Base-by-base conservation (phyloP, 2,113 vertebrate genomes). In the Ochotona curzoniae region DNA sequence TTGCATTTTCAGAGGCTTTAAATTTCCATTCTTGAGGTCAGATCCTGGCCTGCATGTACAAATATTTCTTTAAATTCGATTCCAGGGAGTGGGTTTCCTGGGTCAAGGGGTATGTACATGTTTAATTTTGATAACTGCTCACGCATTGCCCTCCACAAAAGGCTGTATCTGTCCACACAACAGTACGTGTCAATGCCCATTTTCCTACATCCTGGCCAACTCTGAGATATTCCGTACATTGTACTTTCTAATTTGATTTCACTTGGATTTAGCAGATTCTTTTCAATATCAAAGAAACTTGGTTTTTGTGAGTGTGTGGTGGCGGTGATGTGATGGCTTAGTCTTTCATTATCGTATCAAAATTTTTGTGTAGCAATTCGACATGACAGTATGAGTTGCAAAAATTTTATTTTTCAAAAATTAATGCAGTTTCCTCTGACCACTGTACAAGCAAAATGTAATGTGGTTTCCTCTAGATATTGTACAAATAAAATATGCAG, bases 101-200 rank as follows among this genome's bases (percentile, higher is more conserved):
- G 85, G 92, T 87, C 85, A 95, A 88, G 51, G 78, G 82, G 17
- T 84, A 94, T 64, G 88, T 95, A 90, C 95, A 88, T 95, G 96
- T 96, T 95, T 96, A 93, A 90, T 90, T 94, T 93, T 96, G 96
- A 94, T 96, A 97, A 96, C 82, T 78, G 35, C 54, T 96, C 64
- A 93, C 82, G 78, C 85, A 94, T 35, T 76, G 32, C 57, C 64
- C 12, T 93, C 88, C 84, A 96, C 64, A 90, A 90, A 94, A 88
- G 64, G 30, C 63, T 87, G 9, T 79, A 87, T 94, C 86, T 79
- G 78, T 74, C 87, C 38, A 64, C 60, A 75, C 17, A 93, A 81
- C 63, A 76, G 73, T 84, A n/a, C 30, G 70, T 71, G 88, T 92
- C 85, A 49, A 85, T 83, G 26, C 35, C n/a, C 30, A 83, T 75